Percentiles rank a stretch among this genome's conserved stretches.
Conservation (phyloP, 2,797 vertebrate species). For the Scyliorhinus canicula region DNA sequence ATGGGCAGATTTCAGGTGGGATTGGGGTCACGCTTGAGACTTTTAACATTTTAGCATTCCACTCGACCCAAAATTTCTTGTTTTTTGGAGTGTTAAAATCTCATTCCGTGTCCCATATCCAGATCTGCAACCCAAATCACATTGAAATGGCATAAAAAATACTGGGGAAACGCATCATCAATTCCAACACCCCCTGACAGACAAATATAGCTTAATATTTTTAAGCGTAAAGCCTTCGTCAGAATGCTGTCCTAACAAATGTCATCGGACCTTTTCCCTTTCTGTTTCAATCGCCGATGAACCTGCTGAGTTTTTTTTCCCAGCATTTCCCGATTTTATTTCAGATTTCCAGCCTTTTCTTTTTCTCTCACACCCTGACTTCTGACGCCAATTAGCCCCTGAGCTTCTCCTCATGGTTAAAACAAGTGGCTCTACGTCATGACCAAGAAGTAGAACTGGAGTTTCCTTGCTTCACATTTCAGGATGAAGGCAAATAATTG, state of each 20-base stretch:
- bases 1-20: too few species aligned
- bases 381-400: background rate
- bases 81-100: too few species aligned
- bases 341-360: background rate
- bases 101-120: too few species aligned
- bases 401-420: too few species aligned
- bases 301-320: background rate
- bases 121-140: background rate
- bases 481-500: background rate
- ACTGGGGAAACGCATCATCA: background rate
- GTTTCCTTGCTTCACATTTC: background rate
- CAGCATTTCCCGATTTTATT: background rate
- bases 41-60: too few species aligned
- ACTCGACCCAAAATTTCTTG: too few species aligned
- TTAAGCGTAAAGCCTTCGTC: background rate
- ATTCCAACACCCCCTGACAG: background rate
- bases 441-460: background rate
- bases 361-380: background rate
- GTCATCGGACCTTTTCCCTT: background rate
- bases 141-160: background rate
- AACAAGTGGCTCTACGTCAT: background rate
- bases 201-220: background rate
- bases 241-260: background rate
- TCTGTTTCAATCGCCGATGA: background rate
- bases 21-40: too few species aligned